Evolutionary conservation across 2,797 vertebrate genomes (phyloP).

Genomic region (Syngnathus acus): DNA sequence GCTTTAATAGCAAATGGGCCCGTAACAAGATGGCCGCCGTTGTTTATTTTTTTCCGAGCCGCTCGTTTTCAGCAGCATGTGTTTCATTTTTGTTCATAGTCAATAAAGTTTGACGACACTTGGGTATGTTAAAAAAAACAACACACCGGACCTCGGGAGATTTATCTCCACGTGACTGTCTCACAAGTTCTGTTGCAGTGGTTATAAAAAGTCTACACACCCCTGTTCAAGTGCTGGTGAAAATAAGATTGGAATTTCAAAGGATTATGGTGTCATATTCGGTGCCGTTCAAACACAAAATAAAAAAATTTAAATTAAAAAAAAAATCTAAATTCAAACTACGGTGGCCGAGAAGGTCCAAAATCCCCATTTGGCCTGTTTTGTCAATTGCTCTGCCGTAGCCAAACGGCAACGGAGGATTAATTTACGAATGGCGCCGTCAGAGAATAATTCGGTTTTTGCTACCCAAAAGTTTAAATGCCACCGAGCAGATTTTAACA

Average conservation of each 20-base stretch:
- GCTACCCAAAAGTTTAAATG: background rate
- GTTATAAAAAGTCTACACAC: too few species aligned
- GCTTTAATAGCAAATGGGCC: constrained; percentile 4
- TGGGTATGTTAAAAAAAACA: background rate
- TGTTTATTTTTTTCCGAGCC: background rate
- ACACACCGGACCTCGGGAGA: background rate
- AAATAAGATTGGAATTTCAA: background rate
- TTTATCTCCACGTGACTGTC: background rate
- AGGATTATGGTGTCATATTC: background rate
- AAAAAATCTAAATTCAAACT: background rate
- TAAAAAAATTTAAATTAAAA: too few species aligned
- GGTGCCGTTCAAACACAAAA: too few species aligned
- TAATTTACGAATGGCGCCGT: background rate
- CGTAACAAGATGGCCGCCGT: background rate
- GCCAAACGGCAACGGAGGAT: background rate
- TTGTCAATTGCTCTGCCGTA: background rate
- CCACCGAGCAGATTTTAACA: background rate
- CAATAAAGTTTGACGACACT: constrained; percentile 7
- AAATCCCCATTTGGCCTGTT: background rate
- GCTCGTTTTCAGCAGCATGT: background rate
- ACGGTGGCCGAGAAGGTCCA: background rate
- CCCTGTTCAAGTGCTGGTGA: background rate
- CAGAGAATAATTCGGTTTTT: background rate
- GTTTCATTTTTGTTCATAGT: constrained; percentile 4
- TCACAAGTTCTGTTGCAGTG: background rate